Conservation (phyloP, 2,888 invertebrate genomes). For the Agriotes lineatus region DNA sequence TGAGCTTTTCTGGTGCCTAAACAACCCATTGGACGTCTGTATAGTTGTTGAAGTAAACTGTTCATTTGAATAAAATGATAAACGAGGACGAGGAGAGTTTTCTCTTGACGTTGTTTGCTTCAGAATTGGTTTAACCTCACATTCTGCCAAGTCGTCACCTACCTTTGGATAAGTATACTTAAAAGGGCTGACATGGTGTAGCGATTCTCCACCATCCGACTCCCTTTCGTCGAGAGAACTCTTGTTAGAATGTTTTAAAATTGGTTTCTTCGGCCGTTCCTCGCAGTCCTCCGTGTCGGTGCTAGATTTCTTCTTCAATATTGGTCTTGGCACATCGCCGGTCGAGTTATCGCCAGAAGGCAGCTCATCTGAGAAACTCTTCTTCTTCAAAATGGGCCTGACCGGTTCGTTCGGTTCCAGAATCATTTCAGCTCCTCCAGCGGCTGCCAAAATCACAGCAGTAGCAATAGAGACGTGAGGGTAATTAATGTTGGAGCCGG, state of each 20-base stretch:
- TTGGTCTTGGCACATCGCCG: slow-evolving; percentile 76
- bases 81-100: slow-evolving; percentile 74
- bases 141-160: slow-evolving; percentile 64
- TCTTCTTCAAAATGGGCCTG: slow-evolving; percentile 86
- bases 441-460: slow-evolving; percentile 75
- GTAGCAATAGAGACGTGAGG: slow-evolving; percentile 79
- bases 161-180: slow-evolving; percentile 20
- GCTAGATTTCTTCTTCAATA: slow-evolving; percentile 88
- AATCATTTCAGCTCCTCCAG: slow-evolving; percentile 69
- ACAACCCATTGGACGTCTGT: slow-evolving; percentile 61
- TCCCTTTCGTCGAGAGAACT: slow-evolving; percentile 63
- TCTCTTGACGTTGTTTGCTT: slow-evolving; percentile 74
- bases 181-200: slow-evolving; percentile 9
- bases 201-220: slow-evolving; percentile 11
- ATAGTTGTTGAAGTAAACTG: slow-evolving; percentile 41
- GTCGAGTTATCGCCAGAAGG: slow-evolving; percentile 39
- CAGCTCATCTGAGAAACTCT: slow-evolving; percentile 74
- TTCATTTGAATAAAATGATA: slow-evolving; percentile 73
- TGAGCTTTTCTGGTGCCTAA: slow-evolving; percentile 39
- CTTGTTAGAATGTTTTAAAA: slow-evolving; percentile 80
- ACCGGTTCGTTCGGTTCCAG: slow-evolving; percentile 66
- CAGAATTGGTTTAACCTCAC: slow-evolving; percentile 74
- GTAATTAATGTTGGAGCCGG: slow-evolving; percentile 71
- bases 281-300: slow-evolving; percentile 82
- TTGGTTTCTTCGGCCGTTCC: slow-evolving; percentile 80